phyloP scores from a whole-genome alignment of 2,888 invertebrate species.

The Catonia carolina region DNA sequence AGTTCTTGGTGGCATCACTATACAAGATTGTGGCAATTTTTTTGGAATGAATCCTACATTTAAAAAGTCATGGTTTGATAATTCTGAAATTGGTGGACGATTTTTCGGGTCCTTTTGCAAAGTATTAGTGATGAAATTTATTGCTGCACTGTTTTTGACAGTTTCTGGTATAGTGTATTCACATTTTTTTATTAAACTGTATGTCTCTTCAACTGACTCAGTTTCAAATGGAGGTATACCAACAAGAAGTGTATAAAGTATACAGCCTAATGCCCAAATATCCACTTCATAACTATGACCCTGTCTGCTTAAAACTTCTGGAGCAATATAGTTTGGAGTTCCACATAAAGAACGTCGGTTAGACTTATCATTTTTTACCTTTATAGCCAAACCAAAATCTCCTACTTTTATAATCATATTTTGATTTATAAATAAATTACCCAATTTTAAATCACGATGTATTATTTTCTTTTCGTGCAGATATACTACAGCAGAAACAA shows the following conservation, averaged over 20 bases:
- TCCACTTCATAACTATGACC: constrained; percentile 22
- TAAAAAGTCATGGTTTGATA: constrained; percentile 8
- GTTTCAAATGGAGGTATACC: constrained; percentile 22
- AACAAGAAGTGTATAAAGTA: constrained; percentile 20
- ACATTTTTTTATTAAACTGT: constrained; percentile 15
- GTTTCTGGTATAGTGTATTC: constrained; percentile 8
- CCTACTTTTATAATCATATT: constrained; percentile 20
- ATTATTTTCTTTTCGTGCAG: constrained; percentile 18
- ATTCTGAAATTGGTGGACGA: constrained; percentile 14
- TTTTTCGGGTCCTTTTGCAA: constrained; percentile 15
- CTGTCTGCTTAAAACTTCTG: constrained; percentile 17
- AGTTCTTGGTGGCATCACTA: constrained; percentile 4
- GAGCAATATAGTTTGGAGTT: constrained; percentile 24
- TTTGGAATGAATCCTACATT: constrained; percentile 2
- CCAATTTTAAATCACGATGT: constrained; percentile 23
- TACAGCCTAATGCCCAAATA: constrained; percentile 23
- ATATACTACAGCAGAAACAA: constrained; percentile 20
- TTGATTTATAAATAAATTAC: constrained; percentile 20
- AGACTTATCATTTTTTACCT: constrained; percentile 4
- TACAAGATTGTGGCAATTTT: constrained; percentile 11
- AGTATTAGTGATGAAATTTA: constrained; percentile 13
- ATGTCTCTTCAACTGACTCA: constrained; percentile 5
- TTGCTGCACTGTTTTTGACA: background rate
- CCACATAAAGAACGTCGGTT: constrained; percentile 21
- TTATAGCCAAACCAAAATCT: constrained; percentile 22